phyloP scores from a whole-genome alignment of 2,113 vertebrate genomes.

The Labeo rohita region DNA sequence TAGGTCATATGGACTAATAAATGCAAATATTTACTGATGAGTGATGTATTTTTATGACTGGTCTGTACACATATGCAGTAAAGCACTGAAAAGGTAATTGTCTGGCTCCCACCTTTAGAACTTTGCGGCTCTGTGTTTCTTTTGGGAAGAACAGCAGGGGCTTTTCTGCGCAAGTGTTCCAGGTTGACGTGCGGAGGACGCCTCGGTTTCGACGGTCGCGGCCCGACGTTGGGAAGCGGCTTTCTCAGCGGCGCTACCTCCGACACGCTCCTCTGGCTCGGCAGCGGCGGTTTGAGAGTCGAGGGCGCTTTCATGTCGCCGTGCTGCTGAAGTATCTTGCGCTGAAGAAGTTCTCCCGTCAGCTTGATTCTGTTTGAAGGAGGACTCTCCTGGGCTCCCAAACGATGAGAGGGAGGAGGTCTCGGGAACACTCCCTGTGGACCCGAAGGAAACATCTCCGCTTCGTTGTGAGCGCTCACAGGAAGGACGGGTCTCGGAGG shows the following conservation, averaged over 20 bases:
- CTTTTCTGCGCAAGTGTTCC: constrained; percentile 60
- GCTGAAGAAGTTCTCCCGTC: constrained; percentile 69
- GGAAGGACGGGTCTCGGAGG: constrained; percentile 39
- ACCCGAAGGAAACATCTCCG: constrained; percentile 12
- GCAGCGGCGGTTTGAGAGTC: constrained; percentile 31
- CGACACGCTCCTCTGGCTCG: constrained; percentile 49
- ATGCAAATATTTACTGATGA: constrained; percentile 8
- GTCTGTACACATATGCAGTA: neutral
- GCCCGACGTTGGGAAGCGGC: constrained; percentile 69
- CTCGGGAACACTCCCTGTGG: constrained; percentile 52
- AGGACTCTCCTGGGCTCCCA: constrained; percentile 41
- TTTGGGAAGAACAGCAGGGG: neutral
- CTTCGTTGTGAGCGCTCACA: constrained; percentile 29
- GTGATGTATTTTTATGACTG: neutral
- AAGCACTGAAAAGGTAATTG: neutral
- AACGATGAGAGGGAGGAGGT: constrained; percentile 47
- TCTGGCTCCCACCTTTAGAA: constrained; percentile 57
- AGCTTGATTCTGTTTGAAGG: constrained; percentile 57
- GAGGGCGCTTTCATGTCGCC: neutral
- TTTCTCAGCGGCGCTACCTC: constrained; percentile 71
- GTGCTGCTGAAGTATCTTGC: constrained; percentile 66
- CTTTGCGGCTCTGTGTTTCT: constrained; percentile 1
- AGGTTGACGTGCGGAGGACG: constrained; percentile 77
- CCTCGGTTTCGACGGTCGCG: constrained; percentile 75
- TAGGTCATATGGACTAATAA: neutral